Percentiles rank a stretch among this genome's conserved stretches.
phyloP scores from a whole-genome alignment of 2,797 vertebrate species.

The Typhlichthys eigenmanni region DNA sequence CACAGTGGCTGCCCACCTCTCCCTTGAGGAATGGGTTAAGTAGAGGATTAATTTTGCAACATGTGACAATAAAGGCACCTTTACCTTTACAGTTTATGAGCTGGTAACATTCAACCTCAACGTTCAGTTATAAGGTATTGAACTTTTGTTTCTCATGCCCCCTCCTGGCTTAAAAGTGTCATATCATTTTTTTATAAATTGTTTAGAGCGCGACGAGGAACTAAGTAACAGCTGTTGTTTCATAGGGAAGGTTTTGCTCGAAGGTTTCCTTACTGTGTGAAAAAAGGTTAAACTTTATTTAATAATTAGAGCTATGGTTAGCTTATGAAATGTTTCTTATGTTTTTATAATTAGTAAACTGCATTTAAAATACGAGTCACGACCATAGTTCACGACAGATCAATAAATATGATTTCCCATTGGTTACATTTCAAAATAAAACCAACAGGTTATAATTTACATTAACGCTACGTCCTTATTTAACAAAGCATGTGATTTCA shows the following conservation, averaged over 20 bases:
- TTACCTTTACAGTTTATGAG: too few relatives aligned
- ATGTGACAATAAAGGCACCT: too few relatives aligned
- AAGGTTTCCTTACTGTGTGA: not conserved
- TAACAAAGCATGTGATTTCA: too few relatives aligned
- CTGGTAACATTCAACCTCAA: not conserved
- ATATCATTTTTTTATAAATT: too few relatives aligned
- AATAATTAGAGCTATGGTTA: not conserved
- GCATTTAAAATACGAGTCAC: too few relatives aligned
- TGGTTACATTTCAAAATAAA: slow-evolving; percentile 1
- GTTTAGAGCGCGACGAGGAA: not conserved
- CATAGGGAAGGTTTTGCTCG: slow-evolving; percentile 10
- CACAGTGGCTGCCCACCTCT: too few relatives aligned
- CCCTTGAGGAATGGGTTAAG: too few relatives aligned
- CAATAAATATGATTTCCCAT: not conserved
- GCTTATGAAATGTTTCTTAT: too few relatives aligned
- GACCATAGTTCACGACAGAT: too few relatives aligned
- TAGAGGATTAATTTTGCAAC: too few relatives aligned
- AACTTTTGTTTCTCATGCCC: slow-evolving; percentile 5
- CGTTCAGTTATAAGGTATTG: not conserved
- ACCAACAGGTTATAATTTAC: not conserved
- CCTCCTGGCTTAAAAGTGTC: slow-evolving; percentile 30
- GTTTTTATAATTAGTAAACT: too few relatives aligned
- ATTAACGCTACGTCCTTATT: too few relatives aligned
- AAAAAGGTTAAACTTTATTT: slow-evolving; percentile 8
- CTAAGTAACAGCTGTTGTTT: slow-evolving; percentile 33